Evolutionary conservation across 2,888 invertebrate species (phyloP).

Genomic region (Phortica magna): DNA sequence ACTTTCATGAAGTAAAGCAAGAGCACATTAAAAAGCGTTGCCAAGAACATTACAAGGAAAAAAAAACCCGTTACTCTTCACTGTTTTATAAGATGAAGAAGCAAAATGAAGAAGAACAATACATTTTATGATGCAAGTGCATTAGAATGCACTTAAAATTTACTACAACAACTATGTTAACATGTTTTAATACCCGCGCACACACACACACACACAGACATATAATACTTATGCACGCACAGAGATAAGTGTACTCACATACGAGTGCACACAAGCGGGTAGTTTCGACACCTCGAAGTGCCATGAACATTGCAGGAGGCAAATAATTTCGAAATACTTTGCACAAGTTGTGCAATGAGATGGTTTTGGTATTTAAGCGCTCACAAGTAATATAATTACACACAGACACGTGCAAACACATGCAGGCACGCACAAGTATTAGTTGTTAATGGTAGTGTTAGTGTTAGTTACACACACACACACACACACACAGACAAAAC

Average conservation of each 20-base stretch:
- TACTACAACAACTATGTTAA: constrained; percentile 3
- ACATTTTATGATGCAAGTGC: constrained; percentile 17
- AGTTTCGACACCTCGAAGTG: not conserved
- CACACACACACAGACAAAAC: not conserved
- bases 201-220: not conserved
- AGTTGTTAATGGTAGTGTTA: not conserved
- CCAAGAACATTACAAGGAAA: not conserved
- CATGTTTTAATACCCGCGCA: not conserved
- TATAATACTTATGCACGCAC: not conserved
- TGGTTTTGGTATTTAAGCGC: constrained; percentile 2
- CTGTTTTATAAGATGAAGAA: not conserved
- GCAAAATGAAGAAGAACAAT: not conserved
- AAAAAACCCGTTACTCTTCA: not conserved
- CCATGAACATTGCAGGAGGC: not conserved
- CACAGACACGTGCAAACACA: not conserved
- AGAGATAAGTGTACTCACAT: not conserved
- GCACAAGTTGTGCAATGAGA: constrained; percentile 7
- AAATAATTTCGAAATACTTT: not conserved
- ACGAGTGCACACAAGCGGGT: not conserved
- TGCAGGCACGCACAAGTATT: not conserved
- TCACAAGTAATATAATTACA: not conserved
- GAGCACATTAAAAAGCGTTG: not conserved
- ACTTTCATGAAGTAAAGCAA: too few relatives aligned
- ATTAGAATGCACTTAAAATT: constrained; percentile 20
- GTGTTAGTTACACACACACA: not conserved